Base-by-base conservation (phyloP, 2,113 vertebrate genomes). In the Tylochromis polylepis region DNA sequence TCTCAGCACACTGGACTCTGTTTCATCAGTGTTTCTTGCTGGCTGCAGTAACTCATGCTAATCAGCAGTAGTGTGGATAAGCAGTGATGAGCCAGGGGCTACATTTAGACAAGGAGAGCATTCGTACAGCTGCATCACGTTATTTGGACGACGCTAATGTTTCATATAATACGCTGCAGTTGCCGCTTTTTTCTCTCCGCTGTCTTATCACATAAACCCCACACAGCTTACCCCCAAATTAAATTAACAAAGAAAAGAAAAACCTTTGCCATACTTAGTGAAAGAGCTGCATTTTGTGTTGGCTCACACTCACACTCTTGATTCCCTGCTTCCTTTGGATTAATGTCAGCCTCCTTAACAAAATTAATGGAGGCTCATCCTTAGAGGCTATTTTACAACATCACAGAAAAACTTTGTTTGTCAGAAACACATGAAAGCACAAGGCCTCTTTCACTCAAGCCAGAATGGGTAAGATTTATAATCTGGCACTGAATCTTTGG, bases 131-230 rank as follows among this genome's bases (percentile, higher is more conserved):
- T 89, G 85, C 77, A 67, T 70, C 41, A 10, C 29, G 29, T 85
- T 86, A 81, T 81, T 82, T 53, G 83, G 36, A 81, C 12, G 72
- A 83, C 31, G 57, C 84, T 79, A 79, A 85, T 72, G 46, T 84
- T 89, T 83, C 65, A 59, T 82, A 82, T 82, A 80, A 87, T 78
- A 53, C 4, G 79, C 41, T 81, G 41, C 15, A 2, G 22, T 27
- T 70, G 8, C 31, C 3, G 14, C 8, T 31, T 65, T 70, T 75
- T 41, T 16, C 22, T 81, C 38, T 51, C 22, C 38, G 18, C 5
- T 8, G 62, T 67, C 82, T 24, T 38, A 11, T 79, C 34, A 58
- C 20, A 79, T 81, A n/a, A 84, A 87, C 34, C 27, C 89, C 75
- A 65, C 38, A 43, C 31, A 56, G 72, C 18, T 75, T 31, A 16